Evolutionary conservation across 2,113 vertebrate genomes (phyloP).

Genomic region (Condylura cristata): DNA sequence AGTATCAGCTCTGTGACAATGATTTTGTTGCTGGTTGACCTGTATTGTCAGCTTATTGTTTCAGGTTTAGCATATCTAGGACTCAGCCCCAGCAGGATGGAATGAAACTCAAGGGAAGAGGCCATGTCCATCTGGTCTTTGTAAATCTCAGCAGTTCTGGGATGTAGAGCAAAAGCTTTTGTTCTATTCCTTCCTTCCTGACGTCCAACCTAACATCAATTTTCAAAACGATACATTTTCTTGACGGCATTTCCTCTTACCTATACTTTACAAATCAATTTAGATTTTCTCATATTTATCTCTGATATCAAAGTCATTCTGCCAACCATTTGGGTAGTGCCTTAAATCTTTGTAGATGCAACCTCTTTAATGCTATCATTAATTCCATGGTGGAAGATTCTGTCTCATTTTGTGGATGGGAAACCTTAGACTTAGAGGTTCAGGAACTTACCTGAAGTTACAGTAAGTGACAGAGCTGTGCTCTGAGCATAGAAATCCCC

Average conservation of each 20-base stretch:
- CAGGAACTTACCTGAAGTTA: background rate
- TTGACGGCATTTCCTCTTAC: background rate
- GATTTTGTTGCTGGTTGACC: background rate
- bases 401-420: background rate
- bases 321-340: background rate
- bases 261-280: conserved; percentile 8
- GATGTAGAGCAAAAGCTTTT: background rate
- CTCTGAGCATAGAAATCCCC: background rate
- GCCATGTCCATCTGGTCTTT: background rate
- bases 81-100: background rate
- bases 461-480: accelerated
- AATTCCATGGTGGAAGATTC: background rate
- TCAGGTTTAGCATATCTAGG: background rate
- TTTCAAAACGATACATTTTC: background rate
- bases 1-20: background rate
- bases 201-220: background rate
- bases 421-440: background rate
- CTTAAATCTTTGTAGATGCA: accelerated
- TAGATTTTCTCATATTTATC: background rate
- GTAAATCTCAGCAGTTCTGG: background rate
- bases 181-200: background rate
- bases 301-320: background rate
- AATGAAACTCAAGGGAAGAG: background rate
- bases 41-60: background rate
- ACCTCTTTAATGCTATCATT: background rate